These are phyloP conservation scores for Synaphobranchus kaupii DNA, from an alignment of 2,797 vertebrate species.

Conservation along the genomic window DNA sequence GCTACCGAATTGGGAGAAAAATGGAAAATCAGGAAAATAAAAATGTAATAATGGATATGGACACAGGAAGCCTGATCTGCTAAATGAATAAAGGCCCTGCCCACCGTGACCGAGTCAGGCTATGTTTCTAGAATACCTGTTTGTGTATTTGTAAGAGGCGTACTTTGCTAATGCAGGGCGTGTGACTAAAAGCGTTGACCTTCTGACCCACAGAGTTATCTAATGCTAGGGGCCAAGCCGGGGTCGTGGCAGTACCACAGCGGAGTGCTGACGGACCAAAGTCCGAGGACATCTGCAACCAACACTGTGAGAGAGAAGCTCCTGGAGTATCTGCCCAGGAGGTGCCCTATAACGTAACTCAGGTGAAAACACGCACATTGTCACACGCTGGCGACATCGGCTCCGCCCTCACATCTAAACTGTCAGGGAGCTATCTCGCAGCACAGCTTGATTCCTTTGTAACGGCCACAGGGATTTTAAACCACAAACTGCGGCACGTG, in stretches of 20 bases:
- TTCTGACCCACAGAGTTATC: constrained; percentile 74
- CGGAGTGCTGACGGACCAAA: constrained; percentile 86
- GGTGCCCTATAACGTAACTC: constrained; percentile 85
- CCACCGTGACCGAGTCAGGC: no score
- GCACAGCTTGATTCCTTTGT: neutral
- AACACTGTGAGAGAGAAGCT: constrained; percentile 88
- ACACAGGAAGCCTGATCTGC: no score
- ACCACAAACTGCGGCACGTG: neutral
- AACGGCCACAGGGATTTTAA: neutral
- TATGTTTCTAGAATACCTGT: no score
- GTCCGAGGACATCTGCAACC: constrained; percentile 80
- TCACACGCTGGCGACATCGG: neutral
- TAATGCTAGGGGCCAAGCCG: constrained; percentile 80
- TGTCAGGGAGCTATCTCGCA: neutral
- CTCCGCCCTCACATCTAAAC: constrained; percentile 3
- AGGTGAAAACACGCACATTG: constrained; percentile 68
- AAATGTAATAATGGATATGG: no score
- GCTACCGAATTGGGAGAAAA: no score
- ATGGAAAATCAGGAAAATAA: no score
- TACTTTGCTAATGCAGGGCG: neutral
- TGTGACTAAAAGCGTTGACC: neutral
- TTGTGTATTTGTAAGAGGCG: no score
- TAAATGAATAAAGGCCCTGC: neutral
- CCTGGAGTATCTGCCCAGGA: constrained; percentile 88
- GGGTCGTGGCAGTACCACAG: constrained; percentile 91